phyloP scores from a whole-genome alignment of 2,113 vertebrate genomes.

The Notarius quadriscutis region DNA sequence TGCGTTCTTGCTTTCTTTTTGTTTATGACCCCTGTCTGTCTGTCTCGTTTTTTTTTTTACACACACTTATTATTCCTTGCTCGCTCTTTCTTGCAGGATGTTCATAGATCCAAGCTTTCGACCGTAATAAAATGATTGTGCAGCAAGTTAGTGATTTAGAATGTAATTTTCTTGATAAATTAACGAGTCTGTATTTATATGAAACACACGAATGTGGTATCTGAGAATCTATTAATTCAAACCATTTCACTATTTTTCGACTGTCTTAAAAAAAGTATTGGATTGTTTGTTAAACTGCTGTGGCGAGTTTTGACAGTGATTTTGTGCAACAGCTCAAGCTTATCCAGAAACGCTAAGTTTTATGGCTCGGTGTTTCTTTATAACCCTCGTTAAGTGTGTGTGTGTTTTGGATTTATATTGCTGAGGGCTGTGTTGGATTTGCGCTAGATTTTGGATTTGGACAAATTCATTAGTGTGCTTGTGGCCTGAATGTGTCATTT shows the following conservation, averaged over 20 bases:
- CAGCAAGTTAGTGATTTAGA: background rate
- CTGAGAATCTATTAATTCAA: background rate
- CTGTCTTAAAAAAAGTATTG: background rate
- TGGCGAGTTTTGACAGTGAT: background rate
- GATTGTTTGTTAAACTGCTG: background rate
- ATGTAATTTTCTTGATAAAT: background rate
- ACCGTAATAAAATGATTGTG: background rate
- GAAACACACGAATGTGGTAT: background rate
- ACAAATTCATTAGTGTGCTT: background rate
- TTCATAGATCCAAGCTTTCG: background rate
- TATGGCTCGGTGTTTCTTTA: background rate
- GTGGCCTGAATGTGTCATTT: slow-evolving; percentile 28
- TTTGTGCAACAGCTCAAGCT: background rate
- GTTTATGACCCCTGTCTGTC: background rate
- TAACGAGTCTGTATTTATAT: background rate
- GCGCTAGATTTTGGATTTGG: background rate
- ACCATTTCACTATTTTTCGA: background rate
- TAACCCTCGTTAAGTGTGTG: background rate
- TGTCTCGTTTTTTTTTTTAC: background rate
- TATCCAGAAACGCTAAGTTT: background rate
- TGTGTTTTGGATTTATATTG: background rate
- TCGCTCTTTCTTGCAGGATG: background rate
- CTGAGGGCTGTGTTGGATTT: background rate
- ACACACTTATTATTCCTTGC: background rate
- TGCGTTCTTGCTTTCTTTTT: background rate